A percentile compares a stretch with the other conserved stretches of the same genome.
Conservation (phyloP, 2,113 vertebrate genomes). For the Callopanchax toddi region DNA sequence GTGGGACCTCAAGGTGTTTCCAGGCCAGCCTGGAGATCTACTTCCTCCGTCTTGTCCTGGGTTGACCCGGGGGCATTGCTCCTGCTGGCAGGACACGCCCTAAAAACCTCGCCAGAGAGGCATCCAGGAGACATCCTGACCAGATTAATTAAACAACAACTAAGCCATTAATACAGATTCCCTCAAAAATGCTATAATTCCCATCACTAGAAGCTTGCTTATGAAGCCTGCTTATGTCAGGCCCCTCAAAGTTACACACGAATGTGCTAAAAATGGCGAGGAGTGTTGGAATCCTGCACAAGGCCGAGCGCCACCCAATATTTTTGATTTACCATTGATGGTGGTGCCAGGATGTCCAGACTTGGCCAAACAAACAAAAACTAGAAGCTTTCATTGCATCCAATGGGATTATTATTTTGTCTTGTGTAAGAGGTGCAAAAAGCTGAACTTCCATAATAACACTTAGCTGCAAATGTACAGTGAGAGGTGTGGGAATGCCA, state of each 20-base stretch:
- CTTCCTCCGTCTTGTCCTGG: too few relatives aligned
- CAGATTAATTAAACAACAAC: too few relatives aligned
- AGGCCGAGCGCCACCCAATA: constrained; percentile 34
- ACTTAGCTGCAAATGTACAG: constrained; percentile 15
- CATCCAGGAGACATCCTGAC: too few relatives aligned
- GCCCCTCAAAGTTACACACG: constrained; percentile 7
- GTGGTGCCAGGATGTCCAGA: constrained; percentile 37
- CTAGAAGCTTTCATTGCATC: constrained; percentile 22
- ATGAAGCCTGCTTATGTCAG: constrained; percentile 11
- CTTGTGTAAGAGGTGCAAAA: constrained; percentile 45
- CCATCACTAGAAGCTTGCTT: too few relatives aligned
- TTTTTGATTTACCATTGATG: constrained; percentile 30
- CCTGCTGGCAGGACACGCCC: too few relatives aligned
- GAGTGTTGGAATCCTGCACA: constrained; percentile 7
- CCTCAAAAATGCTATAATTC: too few relatives aligned
- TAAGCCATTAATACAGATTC: too few relatives aligned
- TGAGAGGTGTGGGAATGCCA: constrained; percentile 38
- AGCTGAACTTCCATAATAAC: constrained; percentile 26
- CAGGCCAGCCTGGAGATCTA: too few relatives aligned
- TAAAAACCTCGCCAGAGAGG: too few relatives aligned
- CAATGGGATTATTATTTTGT: constrained; percentile 47
- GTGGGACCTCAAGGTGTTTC: too few relatives aligned
- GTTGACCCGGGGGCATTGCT: too few relatives aligned
- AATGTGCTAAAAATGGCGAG: constrained; percentile 33
- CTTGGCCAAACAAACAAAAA: constrained; percentile 40